Base-by-base conservation (phyloP, 1,140 invertebrate genomes). In the Cepaea nemoralis region DNA sequence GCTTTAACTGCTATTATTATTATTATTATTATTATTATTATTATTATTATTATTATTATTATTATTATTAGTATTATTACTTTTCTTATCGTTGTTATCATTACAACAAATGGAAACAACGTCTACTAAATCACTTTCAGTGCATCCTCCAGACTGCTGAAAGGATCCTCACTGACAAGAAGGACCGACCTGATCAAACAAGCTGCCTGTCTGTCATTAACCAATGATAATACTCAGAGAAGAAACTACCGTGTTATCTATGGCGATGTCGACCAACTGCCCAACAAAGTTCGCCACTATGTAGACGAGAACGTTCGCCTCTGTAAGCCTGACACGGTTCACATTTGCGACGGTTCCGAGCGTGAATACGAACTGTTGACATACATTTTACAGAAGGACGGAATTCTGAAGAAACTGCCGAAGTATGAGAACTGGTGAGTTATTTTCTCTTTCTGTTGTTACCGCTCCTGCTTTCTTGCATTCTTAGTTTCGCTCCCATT, bases 391-490 rank as follows among this genome's bases (percentile, higher is more conserved):
- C 84, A 90, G 78, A 88, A 89, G 71, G 88, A 92, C 85, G 96
- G 96, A 42, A 96, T 96, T 31, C 94, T 99, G 71, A 93, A 94
- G 69, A 87, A 83, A 85, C 81, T 90, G 22, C 94, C 95, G 5
- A 99, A 99, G 93, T 98, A 98, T 90, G 93, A 98, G 70, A 99
- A 99, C 91, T 99, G 97, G 96, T 97, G 88, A 94, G 93, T 92
- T 69, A 14, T 33, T 16, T 33, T 5, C 1, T 55, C 50, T 14
- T 10, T 45, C 42, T 45, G 42, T 45, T 45, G 16, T 45, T n/a
- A n/a, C n/a, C n/a, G n/a, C n/a, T n/a, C n/a, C n/a, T n/a, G n/a
- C n/a, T n/a, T n/a, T n/a, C n/a, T n/a, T n/a, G n/a, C n/a, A n/a
- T n/a, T n/a, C n/a, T n/a, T n/a, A n/a, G n/a, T n/a, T n/a, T n/a